These are phyloP conservation scores for Colletes gigas DNA, from an alignment of 1,140 invertebrate species.

Conservation along the genomic window DNA sequence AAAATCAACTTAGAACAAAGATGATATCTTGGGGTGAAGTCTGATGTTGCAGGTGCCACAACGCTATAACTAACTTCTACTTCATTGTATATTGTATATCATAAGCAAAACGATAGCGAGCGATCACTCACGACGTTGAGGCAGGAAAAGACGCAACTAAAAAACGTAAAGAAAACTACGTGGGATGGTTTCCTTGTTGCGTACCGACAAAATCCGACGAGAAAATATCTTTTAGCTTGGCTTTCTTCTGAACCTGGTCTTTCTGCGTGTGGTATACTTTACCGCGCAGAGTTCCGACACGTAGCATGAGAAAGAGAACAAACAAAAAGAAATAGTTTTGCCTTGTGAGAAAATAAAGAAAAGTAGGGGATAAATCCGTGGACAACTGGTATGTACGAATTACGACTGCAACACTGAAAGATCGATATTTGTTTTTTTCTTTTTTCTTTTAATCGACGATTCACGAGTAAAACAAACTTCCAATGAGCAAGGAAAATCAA, in stretches of 20 bases:
- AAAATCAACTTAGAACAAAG: slow-evolving; percentile 11
- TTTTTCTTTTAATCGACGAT: slow-evolving; percentile 3
- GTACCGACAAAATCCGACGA: slow-evolving; percentile 86
- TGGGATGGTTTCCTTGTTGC: slow-evolving; percentile 64
- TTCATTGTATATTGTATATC: slow-evolving; percentile 34
- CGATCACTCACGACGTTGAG: slow-evolving; percentile 39
- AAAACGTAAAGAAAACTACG: slow-evolving; percentile 63
- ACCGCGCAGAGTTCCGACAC: slow-evolving; percentile 76
- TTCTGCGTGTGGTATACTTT: slow-evolving; percentile 87
- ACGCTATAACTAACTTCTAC: slow-evolving; percentile 45
- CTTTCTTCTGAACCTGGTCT: slow-evolving; percentile 87
- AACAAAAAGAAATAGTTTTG: slow-evolving; percentile 71
- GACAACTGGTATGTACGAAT: slow-evolving; percentile 26
- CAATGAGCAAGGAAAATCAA: neutral
- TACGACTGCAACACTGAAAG: slow-evolving; percentile 35
- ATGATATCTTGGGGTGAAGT: slow-evolving; percentile 24
- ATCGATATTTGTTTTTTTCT: slow-evolving; percentile 46
- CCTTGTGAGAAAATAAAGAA: slow-evolving; percentile 45
- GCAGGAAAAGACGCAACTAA: slow-evolving; percentile 58
- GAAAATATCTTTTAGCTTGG: slow-evolving; percentile 89
- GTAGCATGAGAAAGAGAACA: slow-evolving; percentile 79
- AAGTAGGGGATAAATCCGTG: slow-evolving; percentile 15
- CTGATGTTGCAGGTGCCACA: slow-evolving; percentile 32
- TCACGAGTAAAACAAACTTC: neutral
- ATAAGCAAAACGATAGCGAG: slow-evolving; percentile 53